These are phyloP conservation scores for Poecilia picta DNA, from an alignment of 2,797 vertebrate species.

Conservation along the genomic window DNA sequence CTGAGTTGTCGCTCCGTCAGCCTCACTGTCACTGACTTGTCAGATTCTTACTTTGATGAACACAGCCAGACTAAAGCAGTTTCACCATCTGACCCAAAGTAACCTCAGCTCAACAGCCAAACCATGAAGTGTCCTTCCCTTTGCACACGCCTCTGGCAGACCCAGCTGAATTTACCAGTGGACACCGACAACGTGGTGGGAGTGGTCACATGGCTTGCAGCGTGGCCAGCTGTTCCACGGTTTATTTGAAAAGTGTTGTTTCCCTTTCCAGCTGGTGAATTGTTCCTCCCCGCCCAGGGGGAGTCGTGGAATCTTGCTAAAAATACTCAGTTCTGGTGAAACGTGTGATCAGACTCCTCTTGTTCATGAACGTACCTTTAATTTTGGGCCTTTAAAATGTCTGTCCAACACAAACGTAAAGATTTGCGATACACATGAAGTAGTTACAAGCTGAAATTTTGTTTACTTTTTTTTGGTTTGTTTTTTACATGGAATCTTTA, in stretches of 20 bases:
- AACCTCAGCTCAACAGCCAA: not conserved
- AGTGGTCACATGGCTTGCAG: slow-evolving; percentile 48
- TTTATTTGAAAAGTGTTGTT: slow-evolving; percentile 51
- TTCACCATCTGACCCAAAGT: slow-evolving; percentile 6
- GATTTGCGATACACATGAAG: not conserved
- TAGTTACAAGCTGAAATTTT: not conserved
- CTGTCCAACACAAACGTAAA: not conserved
- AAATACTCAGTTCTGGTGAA: slow-evolving; percentile 24
- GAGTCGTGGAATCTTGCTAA: slow-evolving; percentile 22
- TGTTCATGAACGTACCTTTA: not conserved
- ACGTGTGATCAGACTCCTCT: not conserved
- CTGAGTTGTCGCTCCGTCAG: slow-evolving; percentile 29
- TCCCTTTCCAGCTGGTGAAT: slow-evolving; percentile 54
- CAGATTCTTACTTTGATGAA: slow-evolving; percentile 53
- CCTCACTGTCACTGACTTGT: slow-evolving; percentile 39
- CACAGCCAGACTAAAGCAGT: not conserved
- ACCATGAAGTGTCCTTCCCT: not conserved
- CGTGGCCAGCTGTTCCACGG: slow-evolving; percentile 41
- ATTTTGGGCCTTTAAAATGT: not conserved
- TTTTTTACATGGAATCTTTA: not conserved
- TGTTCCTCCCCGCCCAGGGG: slow-evolving; percentile 19
- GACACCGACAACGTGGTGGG: slow-evolving; percentile 15
- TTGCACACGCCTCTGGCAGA: not conserved
- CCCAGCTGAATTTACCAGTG: not conserved
- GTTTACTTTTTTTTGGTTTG: not conserved